Conservation (phyloP, 2,113 vertebrate species). For the Leucopsar rothschildi region DNA sequence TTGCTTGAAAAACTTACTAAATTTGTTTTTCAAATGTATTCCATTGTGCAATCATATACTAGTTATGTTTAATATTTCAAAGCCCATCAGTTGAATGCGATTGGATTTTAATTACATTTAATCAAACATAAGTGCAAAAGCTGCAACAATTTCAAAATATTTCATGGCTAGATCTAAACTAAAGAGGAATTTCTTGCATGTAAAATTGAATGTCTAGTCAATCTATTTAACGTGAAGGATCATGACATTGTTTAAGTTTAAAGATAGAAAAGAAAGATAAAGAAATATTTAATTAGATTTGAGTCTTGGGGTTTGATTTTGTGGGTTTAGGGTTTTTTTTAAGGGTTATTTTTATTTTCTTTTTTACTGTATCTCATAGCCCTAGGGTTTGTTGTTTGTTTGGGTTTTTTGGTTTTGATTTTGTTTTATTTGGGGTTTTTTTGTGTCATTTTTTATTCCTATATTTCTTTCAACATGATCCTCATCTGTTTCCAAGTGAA, state of each 20-base stretch:
- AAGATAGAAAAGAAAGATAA: background rate
- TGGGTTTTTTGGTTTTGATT: background rate
- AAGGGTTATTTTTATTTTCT: background rate
- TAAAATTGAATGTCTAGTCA: background rate
- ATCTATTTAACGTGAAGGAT: background rate
- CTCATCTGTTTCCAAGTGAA: background rate
- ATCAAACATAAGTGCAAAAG: background rate
- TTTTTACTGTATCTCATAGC: background rate
- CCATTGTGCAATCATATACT: background rate
- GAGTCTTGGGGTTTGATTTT: background rate
- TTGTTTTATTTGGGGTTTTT: background rate
- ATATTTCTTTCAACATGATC: background rate
- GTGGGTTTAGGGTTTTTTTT: accelerated
- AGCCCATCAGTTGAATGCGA: background rate
- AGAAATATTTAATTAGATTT: background rate
- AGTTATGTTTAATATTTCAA: background rate
- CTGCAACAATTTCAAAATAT: background rate
- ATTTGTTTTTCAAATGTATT: background rate
- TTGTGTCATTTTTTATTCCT: background rate
- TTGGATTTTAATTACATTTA: constrained; percentile 6
- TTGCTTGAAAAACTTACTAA: background rate
- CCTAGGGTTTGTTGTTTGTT: background rate
- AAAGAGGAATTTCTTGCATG: background rate
- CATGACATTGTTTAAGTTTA: background rate
- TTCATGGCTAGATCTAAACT: background rate